phyloP scores from a whole-genome alignment of 2,113 vertebrate genomes.

The Lepisosteus osseus region DNA sequence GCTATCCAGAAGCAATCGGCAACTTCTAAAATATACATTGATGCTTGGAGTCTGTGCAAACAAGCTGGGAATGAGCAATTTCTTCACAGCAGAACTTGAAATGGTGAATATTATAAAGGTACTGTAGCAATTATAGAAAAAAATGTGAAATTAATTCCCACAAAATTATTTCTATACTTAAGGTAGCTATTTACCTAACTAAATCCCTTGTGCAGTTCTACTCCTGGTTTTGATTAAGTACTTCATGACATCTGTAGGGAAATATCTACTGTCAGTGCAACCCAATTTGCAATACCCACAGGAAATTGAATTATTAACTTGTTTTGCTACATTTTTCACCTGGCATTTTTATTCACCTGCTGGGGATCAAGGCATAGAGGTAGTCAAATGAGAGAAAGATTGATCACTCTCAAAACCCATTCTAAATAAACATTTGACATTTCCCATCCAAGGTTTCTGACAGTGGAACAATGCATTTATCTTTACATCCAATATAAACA shows the following conservation, averaged over 20 bases:
- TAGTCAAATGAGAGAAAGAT: slow-evolving; percentile 21
- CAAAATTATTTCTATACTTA: slow-evolving; percentile 8
- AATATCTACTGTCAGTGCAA: slow-evolving; percentile 61
- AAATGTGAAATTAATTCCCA: slow-evolving; percentile 3
- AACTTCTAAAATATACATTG: not conserved
- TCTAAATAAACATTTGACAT: slow-evolving; percentile 39
- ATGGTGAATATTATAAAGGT: slow-evolving; percentile 5
- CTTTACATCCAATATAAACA: too few relatives aligned
- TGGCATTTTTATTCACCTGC: slow-evolving; percentile 33
- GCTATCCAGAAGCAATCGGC: not conserved
- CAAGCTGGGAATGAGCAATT: not conserved
- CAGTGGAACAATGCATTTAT: not conserved
- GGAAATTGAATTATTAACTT: slow-evolving; percentile 62
- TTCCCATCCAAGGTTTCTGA: slow-evolving; percentile 21
- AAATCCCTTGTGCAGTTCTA: slow-evolving; percentile 9
- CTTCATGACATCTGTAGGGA: slow-evolving; percentile 42
- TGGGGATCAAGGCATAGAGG: slow-evolving; percentile 20
- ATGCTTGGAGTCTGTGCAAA: not conserved
- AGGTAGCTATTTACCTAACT: slow-evolving; percentile 24
- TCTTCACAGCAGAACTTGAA: not conserved
- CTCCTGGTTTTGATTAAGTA: slow-evolving; percentile 50
- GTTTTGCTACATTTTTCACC: slow-evolving; percentile 26
- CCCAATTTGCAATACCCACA: slow-evolving; percentile 53
- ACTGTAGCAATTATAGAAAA: slow-evolving; percentile 18
- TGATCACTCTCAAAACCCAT: slow-evolving; percentile 35